Percentiles rank a stretch among this genome's conserved stretches.
These are phyloP conservation scores for Tachysurus fulvidraco DNA, from an alignment of 2,113 vertebrate species.

Conservation along the genomic window DNA sequence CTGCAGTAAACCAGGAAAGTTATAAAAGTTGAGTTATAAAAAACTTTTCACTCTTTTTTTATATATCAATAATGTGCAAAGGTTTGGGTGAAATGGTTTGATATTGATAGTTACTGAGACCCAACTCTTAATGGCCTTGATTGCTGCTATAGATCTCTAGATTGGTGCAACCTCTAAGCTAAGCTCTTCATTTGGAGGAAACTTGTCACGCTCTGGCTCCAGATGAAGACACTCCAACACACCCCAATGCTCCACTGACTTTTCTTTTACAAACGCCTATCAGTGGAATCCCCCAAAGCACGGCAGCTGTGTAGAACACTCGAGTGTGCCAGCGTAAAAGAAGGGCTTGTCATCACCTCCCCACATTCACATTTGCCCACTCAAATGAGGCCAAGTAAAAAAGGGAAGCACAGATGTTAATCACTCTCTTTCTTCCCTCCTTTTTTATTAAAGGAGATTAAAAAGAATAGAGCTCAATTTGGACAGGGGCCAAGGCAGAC, in stretches of 20 bases:
- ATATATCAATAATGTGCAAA: constrained; percentile 3
- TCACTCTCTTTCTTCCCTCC: constrained; percentile 68
- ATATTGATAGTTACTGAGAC: background rate
- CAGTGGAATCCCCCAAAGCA: constrained; percentile 44
- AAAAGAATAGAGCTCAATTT: constrained; percentile 70
- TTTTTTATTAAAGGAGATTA: constrained; percentile 69
- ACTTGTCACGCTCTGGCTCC: constrained; percentile 14
- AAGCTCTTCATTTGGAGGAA: background rate
- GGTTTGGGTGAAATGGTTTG: background rate
- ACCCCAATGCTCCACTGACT: constrained; percentile 45
- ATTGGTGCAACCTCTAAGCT: background rate
- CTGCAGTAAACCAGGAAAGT: background rate
- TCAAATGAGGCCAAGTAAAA: constrained; percentile 72
- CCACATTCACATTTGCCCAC: constrained; percentile 69
- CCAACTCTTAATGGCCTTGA: background rate
- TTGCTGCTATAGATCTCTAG: background rate
- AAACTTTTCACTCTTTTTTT: background rate
- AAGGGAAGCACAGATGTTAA: constrained; percentile 70
- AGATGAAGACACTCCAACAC: constrained; percentile 49
- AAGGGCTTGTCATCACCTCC: constrained; percentile 71
- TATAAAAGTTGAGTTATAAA: no score
- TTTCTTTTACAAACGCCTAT: constrained; percentile 46
- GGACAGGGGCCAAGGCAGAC: constrained; percentile 69
- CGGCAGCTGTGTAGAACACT: constrained; percentile 36
- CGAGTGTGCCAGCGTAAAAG: constrained; percentile 46